A percentile compares a stretch with the other conserved stretches of the same genome.
Evolutionary conservation across 2,797 vertebrate genomes (phyloP).

Genomic region (Manis crassicaudata): DNA sequence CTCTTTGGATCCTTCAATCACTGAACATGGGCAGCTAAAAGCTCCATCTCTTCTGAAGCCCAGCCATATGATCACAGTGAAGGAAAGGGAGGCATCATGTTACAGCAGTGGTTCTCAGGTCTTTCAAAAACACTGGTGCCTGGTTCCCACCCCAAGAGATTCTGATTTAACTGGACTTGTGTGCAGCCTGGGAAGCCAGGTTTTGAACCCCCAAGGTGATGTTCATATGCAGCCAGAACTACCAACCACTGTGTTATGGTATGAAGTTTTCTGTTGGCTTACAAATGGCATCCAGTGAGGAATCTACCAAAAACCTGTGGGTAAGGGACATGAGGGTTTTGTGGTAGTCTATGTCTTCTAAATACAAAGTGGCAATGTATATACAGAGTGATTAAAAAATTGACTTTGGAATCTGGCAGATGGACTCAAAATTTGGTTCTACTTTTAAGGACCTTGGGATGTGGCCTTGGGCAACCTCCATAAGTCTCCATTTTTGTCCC

Average conservation of each 20-base stretch:
- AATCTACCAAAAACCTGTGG: background rate
- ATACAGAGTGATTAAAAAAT: background rate
- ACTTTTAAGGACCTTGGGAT: background rate
- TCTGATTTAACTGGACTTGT: background rate
- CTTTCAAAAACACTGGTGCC: background rate
- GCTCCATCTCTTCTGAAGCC: background rate
- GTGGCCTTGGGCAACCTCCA: background rate
- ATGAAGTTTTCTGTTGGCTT: background rate
- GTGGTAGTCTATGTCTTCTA: background rate
- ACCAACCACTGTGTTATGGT: background rate
- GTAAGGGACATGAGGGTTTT: background rate
- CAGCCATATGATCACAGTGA: background rate
- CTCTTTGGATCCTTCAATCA: background rate
- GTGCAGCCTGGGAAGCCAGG: background rate
- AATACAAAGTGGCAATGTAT: background rate
- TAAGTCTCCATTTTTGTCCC: background rate
- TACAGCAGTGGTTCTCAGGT: background rate
- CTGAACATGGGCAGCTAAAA: background rate
- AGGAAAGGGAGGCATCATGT: background rate
- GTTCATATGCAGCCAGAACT: background rate
- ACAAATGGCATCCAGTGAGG: background rate
- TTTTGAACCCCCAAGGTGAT: background rate
- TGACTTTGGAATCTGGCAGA: slow-evolving; percentile 18
- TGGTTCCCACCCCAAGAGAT: background rate
- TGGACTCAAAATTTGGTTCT: slow-evolving; percentile 3